Evolutionary conservation across 2,888 invertebrate genomes (phyloP).

Genomic region (Tenthredo notha): DNA sequence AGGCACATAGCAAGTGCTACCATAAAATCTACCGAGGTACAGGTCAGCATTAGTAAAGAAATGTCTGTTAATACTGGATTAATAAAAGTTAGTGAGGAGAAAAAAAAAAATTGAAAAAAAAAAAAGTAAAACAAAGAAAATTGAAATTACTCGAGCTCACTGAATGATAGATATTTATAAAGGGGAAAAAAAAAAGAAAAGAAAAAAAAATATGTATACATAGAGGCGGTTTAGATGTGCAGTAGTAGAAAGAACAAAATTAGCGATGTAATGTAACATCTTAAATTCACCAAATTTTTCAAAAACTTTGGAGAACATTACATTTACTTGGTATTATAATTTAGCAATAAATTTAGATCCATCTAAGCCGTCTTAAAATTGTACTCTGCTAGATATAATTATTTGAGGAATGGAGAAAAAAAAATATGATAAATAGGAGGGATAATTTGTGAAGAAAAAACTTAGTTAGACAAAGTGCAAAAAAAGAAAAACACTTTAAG

Average conservation of each 20-base stretch:
- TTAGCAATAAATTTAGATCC: slow-evolving; percentile 5
- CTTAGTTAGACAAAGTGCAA: slow-evolving; percentile 46
- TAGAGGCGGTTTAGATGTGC: slow-evolving; percentile 49
- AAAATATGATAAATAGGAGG: not conserved
- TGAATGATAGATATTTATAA: slow-evolving; percentile 36
- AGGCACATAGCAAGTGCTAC: slow-evolving; percentile 68
- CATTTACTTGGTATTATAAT: not conserved
- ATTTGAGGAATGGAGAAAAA: not conserved
- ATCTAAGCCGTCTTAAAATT: slow-evolving; percentile 47
- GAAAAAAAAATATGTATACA: not conserved
- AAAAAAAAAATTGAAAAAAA: slow-evolving; percentile 54
- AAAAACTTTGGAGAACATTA: not conserved
- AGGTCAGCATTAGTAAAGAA: slow-evolving; percentile 64
- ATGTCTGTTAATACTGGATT: slow-evolving; percentile 63
- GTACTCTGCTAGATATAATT: slow-evolving; percentile 30
- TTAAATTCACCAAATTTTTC: too few species aligned
- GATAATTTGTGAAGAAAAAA: not conserved
- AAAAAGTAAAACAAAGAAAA: slow-evolving; percentile 55
- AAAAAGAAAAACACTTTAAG: slow-evolving; percentile 13
- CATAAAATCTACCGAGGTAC: slow-evolving; percentile 68
- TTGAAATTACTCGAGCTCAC: slow-evolving; percentile 58
- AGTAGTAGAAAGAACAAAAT: slow-evolving; percentile 50
- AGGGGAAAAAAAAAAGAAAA: not conserved
- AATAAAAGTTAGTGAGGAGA: slow-evolving; percentile 64
- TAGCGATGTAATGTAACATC: not conserved